Base-by-base conservation (phyloP, 2,113 vertebrate genomes). In the Myotis davidii region DNA sequence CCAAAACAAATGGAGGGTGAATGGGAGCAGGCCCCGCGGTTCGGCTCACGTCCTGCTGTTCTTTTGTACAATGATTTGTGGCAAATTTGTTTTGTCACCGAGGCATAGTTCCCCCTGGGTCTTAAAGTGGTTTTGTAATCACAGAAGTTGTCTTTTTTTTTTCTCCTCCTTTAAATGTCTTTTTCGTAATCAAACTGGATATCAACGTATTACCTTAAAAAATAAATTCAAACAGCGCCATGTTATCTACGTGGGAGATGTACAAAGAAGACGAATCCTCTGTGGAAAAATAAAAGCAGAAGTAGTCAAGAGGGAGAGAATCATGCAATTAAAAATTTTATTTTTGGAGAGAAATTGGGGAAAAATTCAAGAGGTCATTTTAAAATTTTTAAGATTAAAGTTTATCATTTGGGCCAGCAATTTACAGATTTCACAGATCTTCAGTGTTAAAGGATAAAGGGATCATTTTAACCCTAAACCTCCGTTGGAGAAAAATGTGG, bases 31-130 rank as follows among this genome's bases (percentile, higher is more conserved):
- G 99, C 99, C 99, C 98, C 0, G 98, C 97, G 97, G 97, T 97
- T 98, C 90, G 93, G 99, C 99, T 98, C 98, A 98, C 99, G 98
- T 98, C 99, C 99, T 98, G 97, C 99, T 98, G 99, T 98, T 99
- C 99, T 99, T 99, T 99, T 99, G 99, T 99, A 98, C 98, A 98
- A 99, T 99, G 99, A 99, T 99, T 99, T 99, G 99, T 99, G 99
- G 99, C 99, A 99, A 99, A 99, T 99, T 99, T 99, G 99, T 99
- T 99, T 99, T 99, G 99, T 99, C 99, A 99, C 99, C 99, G 99
- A 99, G 98, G 98, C 98, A 99, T 98, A 98, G 97, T 98, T 97
- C 97, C 98, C 98, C 98, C 97, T 95, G 98, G 96, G 97, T 97
- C 97, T 98, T 98, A 97, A 98, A 98, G 97, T 98, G 98, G 98